phyloP scores from a whole-genome alignment of 2,888 invertebrate species.

The Agonopterix arenella region DNA sequence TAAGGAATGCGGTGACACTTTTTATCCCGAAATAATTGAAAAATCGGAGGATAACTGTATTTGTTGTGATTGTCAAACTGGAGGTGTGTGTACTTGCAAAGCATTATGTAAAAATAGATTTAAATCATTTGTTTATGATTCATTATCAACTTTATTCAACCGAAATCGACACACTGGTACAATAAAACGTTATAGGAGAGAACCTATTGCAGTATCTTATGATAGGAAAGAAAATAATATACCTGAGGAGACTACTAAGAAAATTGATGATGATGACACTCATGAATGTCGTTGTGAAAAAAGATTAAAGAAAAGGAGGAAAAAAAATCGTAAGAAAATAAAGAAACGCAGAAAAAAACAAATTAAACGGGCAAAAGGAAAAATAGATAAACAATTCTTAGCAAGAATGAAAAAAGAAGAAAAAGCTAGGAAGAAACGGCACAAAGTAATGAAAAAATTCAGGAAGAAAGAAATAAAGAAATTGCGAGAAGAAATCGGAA shows the following conservation, averaged over 20 bases:
- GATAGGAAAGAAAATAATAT: no score
- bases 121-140: no score
- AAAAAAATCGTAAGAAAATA: not conserved
- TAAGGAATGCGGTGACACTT: not conserved
- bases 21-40: not conserved
- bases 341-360: no score
- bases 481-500: slow-evolving; percentile 17
- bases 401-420: slow-evolving; percentile 5
- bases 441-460: slow-evolving; percentile 7
- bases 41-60: not conserved
- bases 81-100: not conserved
- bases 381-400: not conserved
- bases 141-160: no score
- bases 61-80: not conserved
- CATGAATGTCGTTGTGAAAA: slow-evolving; percentile 7
- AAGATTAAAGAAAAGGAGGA: slow-evolving; percentile 1
- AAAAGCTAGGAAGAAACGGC: slow-evolving; percentile 5
- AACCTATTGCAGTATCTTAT: no score
- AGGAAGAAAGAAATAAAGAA: slow-evolving; percentile 12
- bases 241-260: no score
- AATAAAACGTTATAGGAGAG: no score
- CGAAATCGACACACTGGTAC: no score
- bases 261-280: not conserved
- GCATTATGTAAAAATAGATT: no score
- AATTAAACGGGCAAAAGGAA: not conserved